Evolutionary conservation across 2,888 invertebrate genomes (phyloP).

Genomic region (Mythimna ferrago): DNA sequence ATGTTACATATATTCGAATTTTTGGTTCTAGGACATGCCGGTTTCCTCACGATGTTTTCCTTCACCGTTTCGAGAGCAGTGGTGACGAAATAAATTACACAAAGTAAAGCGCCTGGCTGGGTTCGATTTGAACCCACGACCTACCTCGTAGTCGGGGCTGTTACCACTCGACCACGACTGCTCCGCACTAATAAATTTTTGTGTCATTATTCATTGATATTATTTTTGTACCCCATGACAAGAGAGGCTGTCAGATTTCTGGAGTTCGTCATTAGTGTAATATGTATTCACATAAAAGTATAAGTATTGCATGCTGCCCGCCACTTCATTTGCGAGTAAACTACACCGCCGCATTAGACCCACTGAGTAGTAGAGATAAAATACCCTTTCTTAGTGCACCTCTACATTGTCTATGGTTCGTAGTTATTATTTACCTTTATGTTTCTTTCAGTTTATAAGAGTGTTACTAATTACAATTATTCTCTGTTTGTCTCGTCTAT

Average conservation of each 20-base stretch:
- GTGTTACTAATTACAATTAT: background rate
- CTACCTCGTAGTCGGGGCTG: no score
- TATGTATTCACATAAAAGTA: background rate
- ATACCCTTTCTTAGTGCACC: background rate
- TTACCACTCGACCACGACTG: no score
- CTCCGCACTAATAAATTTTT: no score
- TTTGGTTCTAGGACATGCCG: no score
- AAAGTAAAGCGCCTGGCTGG: no score
- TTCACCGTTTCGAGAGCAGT: no score
- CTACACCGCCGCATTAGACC: background rate
- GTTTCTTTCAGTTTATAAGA: background rate
- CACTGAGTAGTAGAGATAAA: background rate
- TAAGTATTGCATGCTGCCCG: background rate
- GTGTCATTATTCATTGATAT: no score
- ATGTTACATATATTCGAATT: no score
- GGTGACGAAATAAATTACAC: no score
- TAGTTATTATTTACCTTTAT: background rate
- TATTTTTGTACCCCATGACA: background rate
- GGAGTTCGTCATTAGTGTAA: background rate
- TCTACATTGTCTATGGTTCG: background rate
- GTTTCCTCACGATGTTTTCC: no score
- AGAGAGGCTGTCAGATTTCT: background rate
- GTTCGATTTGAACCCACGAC: no score
- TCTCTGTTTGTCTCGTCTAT: background rate
- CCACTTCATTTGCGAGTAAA: background rate